Conservation (phyloP, 2,797 vertebrate genomes). For the Sarcoramphus papa region DNA sequence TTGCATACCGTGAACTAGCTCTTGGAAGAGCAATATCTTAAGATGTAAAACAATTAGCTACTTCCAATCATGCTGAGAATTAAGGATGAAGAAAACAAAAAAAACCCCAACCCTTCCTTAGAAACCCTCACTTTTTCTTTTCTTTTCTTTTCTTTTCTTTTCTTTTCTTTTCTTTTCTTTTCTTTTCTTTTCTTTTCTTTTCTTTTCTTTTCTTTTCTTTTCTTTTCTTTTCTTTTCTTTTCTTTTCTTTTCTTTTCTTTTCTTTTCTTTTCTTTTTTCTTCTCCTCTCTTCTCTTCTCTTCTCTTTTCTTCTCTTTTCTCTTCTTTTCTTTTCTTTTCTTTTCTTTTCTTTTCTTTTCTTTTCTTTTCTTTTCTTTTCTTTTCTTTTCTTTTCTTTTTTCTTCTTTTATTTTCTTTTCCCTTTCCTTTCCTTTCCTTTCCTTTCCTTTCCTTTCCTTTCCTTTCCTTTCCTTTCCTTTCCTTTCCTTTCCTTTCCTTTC, state of each 20-base stretch:
- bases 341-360: too few relatives aligned
- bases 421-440: too few relatives aligned
- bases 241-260: rapidly evolving
- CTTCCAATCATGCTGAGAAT: not conserved
- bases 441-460: too few relatives aligned
- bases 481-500: too few relatives aligned
- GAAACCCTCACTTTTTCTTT: rapidly evolving
- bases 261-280: too few relatives aligned
- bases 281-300: too few relatives aligned
- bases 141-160: rapidly evolving
- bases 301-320: rapidly evolving
- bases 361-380: too few relatives aligned
- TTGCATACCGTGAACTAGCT: not conserved
- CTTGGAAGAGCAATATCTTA: constrained; percentile 6
- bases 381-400: rapidly evolving
- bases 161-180: rapidly evolving
- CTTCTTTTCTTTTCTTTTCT: rapidly evolving
- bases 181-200: not conserved
- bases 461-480: too few relatives aligned
- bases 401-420: too few relatives aligned
- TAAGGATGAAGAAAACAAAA: not conserved
- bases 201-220: rapidly evolving
- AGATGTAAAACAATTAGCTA: not conserved
- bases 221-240: rapidly evolving
- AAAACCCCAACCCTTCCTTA: rapidly evolving